Base-by-base conservation (phyloP, 2,113 vertebrate genomes). In the Ahaetulla prasina region DNA sequence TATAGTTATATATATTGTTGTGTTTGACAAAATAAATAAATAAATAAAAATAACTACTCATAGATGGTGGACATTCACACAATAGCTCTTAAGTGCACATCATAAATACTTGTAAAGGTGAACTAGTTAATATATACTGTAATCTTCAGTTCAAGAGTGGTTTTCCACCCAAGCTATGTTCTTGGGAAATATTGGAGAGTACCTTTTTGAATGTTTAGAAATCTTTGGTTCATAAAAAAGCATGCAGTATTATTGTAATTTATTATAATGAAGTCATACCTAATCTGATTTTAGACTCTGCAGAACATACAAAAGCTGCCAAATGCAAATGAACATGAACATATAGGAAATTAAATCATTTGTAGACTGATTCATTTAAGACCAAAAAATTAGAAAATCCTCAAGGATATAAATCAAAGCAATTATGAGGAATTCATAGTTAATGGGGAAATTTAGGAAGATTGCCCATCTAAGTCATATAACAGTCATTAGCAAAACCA, bases 261-360 rank as follows among this genome's bases (percentile, higher is more conserved):
- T 85, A 39, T 92, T 47, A 84, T 96, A 96, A 96, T 89, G 96
- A 95, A 95, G 91, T 94, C 90, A 94, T 49, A 94, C 39, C 95
- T 96, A 88, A 95, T 91, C 45, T 88, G 22, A 52, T 94, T 95
- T 95, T 94, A 94, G 95, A 91, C 2, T 68, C 49, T 50, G 4
- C 39, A 94, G 12, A 92, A 35, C 90, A 94, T 63, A 94, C 0
- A 8, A 88, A 84, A 94, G 60, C 92, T 92, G 23, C 1, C 90
- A 89, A 60, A 91, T 12, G 25, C 11, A 90, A 85, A 25, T 27
- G 84, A 86, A 85, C 54, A 30, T 35, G 53, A 57, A 20, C 25
- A 30, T 60, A 35, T 30, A 86, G 43, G 27, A 91, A 57, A 45
- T 49, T 60, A 86, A 87, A 86, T 45, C 84, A 49, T 25, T n/a